Evolutionary conservation across 2,113 vertebrate genomes (phyloP).

Genomic region (Ictalurus punctatus): DNA sequence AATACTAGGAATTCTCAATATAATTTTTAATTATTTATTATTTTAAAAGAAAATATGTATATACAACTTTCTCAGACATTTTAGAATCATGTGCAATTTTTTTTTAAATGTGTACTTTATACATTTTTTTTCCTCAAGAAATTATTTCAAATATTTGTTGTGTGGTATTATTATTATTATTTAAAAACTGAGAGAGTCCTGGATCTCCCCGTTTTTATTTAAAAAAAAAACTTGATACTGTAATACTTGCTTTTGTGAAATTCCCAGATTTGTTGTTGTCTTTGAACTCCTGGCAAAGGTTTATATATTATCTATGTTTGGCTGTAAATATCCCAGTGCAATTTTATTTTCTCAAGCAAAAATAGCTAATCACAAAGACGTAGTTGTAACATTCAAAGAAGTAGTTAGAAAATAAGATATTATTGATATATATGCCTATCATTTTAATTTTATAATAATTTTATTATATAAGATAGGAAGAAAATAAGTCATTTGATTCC

Average conservation of each 20-base stretch:
- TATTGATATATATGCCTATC: too few relatives aligned
- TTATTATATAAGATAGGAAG: too few relatives aligned
- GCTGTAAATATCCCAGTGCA: background rate
- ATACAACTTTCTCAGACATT: background rate
- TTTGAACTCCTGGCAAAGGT: background rate
- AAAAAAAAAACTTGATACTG: background rate
- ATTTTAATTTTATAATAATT: too few relatives aligned
- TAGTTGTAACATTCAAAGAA: background rate
- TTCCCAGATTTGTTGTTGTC: background rate
- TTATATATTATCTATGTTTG: background rate
- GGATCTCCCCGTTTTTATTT: background rate
- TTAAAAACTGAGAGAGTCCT: background rate
- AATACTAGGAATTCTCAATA: background rate
- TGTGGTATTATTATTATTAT: background rate
- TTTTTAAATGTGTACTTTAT: too few relatives aligned
- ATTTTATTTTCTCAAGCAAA: background rate
- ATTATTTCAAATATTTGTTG: background rate
- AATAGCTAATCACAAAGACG: background rate
- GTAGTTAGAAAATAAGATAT: background rate
- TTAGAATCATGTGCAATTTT: background rate
- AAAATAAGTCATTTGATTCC: background rate
- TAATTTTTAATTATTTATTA: background rate
- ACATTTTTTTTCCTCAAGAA: background rate
- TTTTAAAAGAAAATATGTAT: background rate
- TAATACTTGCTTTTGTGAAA: conserved; percentile 8